A percentile compares a stretch with the other conserved stretches of the same genome.
These are phyloP conservation scores for Coelinius sp. DNA, from an alignment of 2,888 invertebrate species.

Conservation along the genomic window DNA sequence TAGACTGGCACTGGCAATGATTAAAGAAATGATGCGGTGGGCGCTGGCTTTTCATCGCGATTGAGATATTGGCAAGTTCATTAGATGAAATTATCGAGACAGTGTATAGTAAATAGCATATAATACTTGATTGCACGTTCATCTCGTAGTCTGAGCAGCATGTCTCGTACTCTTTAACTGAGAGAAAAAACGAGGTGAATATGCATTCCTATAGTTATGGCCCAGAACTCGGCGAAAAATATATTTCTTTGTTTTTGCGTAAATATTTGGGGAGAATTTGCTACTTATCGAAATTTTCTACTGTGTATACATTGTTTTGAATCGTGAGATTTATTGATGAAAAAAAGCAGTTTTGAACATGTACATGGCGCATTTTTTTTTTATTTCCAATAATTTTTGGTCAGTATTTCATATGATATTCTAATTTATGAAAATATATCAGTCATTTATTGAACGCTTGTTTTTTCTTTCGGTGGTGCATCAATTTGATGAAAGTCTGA, in stretches of 20 bases:
- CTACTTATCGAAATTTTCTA: not conserved
- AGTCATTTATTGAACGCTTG: conserved; percentile 16
- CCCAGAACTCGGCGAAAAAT: not conserved
- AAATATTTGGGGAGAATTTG: not conserved
- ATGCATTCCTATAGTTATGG: no score
- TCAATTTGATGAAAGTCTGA: not conserved
- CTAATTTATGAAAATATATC: no score
- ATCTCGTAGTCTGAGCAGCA: not conserved
- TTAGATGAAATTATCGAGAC: not conserved
- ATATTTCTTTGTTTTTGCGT: not conserved
- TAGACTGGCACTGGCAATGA: not conserved
- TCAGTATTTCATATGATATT: no score
- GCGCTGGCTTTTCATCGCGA: not conserved
- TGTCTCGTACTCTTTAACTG: not conserved
- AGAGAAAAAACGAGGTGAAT: no score
- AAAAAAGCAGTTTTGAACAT: not conserved
- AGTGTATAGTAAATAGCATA: not conserved
- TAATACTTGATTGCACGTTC: not conserved
- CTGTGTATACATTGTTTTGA: no score
- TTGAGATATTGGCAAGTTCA: not conserved
- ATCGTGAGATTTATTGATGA: no score
- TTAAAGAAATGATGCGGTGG: not conserved
- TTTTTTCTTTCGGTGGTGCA: not conserved
- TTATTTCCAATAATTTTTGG: not conserved
- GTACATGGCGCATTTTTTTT: not conserved